Percentiles rank a stretch among this genome's conserved stretches.
phyloP scores from a whole-genome alignment of 2,888 invertebrate genomes.

The Euzetes globulus region DNA sequence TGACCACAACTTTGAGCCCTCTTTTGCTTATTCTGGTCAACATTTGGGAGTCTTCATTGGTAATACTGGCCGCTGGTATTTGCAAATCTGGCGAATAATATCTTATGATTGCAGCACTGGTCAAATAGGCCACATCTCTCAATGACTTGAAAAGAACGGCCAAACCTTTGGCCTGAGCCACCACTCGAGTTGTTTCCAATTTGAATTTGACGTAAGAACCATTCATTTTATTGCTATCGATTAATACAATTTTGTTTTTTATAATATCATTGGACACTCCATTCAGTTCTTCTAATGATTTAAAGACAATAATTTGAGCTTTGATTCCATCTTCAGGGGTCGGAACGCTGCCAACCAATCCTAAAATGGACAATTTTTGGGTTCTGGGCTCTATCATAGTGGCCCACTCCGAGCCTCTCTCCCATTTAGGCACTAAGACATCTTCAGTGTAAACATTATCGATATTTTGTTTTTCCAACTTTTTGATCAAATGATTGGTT shows the following conservation, averaged over 20 bases:
- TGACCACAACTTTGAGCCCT: background rate
- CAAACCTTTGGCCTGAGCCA: constrained; percentile 17
- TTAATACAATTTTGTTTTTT: constrained; percentile 66
- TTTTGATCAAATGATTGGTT: constrained; percentile 60
- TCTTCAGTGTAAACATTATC: constrained; percentile 66
- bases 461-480: constrained; percentile 50
- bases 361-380: constrained; percentile 59
- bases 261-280: constrained; percentile 47
- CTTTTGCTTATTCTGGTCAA: constrained; percentile 23
- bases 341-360: constrained; percentile 62
- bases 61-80: constrained; percentile 67
- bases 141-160: constrained; percentile 20
- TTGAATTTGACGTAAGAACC: background rate
- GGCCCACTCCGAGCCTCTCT: constrained; percentile 60
- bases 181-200: background rate
- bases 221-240: background rate
- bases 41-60: constrained; percentile 68
- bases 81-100: constrained; percentile 47
- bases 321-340: constrained; percentile 62
- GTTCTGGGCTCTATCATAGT: constrained; percentile 58
- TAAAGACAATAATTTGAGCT: constrained; percentile 65
- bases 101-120: constrained; percentile 61
- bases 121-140: constrained; percentile 55
- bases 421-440: constrained; percentile 54
- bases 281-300: constrained; percentile 59